Evolutionary conservation across 2,113 vertebrate genomes (phyloP).

Genomic region (Girardinichthys multiradiatus): DNA sequence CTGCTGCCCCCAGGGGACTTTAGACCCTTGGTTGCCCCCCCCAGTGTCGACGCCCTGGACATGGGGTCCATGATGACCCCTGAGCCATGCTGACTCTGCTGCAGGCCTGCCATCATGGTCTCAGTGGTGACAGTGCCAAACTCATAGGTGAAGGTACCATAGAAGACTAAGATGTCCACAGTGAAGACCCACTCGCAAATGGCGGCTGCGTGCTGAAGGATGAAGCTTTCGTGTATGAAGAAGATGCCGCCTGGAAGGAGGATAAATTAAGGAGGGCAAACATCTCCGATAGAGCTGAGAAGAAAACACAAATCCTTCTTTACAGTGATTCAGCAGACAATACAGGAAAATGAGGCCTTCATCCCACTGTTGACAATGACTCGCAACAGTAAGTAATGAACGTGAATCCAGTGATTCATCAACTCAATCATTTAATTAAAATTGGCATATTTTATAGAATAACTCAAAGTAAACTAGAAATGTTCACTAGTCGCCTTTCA

Average conservation of each 20-base stretch:
- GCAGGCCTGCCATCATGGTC: constrained; percentile 87
- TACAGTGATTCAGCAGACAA: background rate
- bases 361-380: background rate
- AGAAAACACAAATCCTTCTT: background rate
- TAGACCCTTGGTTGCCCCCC: constrained; percentile 79
- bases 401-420: too few relatives aligned
- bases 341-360: background rate
- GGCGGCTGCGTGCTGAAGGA: constrained; percentile 89
- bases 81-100: constrained; percentile 73
- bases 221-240: constrained; percentile 88
- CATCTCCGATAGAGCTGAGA: background rate
- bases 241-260: constrained; percentile 82
- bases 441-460: too few relatives aligned
- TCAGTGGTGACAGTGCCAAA: constrained; percentile 88
- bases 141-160: constrained; percentile 92
- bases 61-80: constrained; percentile 75
- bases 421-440: too few relatives aligned
- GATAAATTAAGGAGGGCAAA: constrained; percentile 75
- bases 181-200: constrained; percentile 94
- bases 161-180: constrained; percentile 90
- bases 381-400: too few relatives aligned
- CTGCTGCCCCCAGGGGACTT: constrained; percentile 89
- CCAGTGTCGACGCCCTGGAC: constrained; percentile 58
- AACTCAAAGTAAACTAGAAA: too few relatives aligned
- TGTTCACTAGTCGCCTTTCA: too few relatives aligned